phyloP scores from a whole-genome alignment of 2,797 vertebrate genomes.

The Balearica regulorum region DNA sequence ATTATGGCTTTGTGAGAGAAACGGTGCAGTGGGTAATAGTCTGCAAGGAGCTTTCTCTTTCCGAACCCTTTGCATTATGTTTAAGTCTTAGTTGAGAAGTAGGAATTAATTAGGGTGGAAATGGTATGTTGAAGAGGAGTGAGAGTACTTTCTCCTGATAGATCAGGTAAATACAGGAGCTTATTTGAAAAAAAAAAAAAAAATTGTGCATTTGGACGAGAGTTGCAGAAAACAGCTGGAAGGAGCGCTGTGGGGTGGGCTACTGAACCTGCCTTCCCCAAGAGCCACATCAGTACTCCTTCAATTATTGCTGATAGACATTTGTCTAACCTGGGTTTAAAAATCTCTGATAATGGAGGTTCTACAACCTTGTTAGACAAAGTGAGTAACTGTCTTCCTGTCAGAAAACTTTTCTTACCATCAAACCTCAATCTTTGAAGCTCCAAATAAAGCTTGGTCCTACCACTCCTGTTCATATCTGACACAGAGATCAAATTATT shows the following conservation, averaged over 20 bases:
- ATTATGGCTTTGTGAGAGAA: background rate
- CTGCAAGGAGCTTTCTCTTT: background rate
- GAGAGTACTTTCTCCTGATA: background rate
- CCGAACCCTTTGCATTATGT: background rate
- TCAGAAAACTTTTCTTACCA: background rate
- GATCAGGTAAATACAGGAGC: background rate
- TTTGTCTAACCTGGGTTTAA: background rate
- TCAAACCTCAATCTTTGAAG: background rate
- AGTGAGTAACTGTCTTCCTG: background rate
- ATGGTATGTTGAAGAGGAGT: background rate
- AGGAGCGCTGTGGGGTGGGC: background rate
- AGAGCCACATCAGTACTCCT: background rate
- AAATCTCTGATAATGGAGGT: background rate
- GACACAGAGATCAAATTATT: background rate
- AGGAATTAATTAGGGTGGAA: background rate
- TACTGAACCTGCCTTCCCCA: background rate
- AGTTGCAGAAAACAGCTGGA: background rate
- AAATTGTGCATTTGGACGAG: background rate
- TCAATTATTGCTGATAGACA: rapidly evolving
- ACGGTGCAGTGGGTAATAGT: background rate
- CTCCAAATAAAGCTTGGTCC: background rate
- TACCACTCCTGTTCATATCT: background rate
- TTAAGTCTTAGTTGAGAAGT: background rate
- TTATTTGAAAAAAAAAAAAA: background rate
- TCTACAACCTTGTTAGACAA: background rate